These are phyloP conservation scores for Stictocephala bisonia DNA, from an alignment of 2,888 invertebrate species.

Conservation along the genomic window DNA sequence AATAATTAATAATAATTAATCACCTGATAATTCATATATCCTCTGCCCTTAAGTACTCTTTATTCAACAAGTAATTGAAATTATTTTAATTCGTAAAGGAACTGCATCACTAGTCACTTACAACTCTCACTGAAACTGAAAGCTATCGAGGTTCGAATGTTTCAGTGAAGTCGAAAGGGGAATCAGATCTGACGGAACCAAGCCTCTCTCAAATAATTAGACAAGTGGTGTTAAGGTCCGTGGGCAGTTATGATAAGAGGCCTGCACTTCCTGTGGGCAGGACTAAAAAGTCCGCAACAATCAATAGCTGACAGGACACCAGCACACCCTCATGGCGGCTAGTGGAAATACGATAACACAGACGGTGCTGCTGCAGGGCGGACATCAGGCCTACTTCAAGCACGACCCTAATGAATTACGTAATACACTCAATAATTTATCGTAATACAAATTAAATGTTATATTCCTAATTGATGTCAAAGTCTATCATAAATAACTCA, in stretches of 20 bases:
- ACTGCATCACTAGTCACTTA: too few species aligned
- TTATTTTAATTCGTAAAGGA: too few species aligned
- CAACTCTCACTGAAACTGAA: conserved; percentile 19
- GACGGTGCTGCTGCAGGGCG: background rate
- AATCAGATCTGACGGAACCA: conserved; percentile 14
- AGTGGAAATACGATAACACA: background rate
- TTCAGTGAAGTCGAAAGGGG: conserved; percentile 18
- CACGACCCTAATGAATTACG: too few species aligned
- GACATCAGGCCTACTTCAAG: too few species aligned
- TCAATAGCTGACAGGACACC: conserved; percentile 13
- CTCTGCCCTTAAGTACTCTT: too few species aligned
- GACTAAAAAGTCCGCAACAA: background rate
- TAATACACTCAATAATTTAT: too few species aligned
- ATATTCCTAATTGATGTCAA: too few species aligned
- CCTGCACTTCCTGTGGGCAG: background rate
- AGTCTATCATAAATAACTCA: too few species aligned
- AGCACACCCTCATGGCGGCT: background rate
- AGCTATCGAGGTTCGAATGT: conserved; percentile 28
- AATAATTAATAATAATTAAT: too few species aligned
- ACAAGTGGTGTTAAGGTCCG: conserved; percentile 34
- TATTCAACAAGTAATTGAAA: too few species aligned
- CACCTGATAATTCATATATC: too few species aligned
- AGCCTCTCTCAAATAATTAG: conserved; percentile 21
- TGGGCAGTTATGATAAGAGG: conserved; percentile 38
- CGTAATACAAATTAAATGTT: too few species aligned